A percentile compares a stretch with the other conserved stretches of the same genome.
Evolutionary conservation across 2,888 invertebrate genomes (phyloP).

Genomic region (Aphrophora alni): DNA sequence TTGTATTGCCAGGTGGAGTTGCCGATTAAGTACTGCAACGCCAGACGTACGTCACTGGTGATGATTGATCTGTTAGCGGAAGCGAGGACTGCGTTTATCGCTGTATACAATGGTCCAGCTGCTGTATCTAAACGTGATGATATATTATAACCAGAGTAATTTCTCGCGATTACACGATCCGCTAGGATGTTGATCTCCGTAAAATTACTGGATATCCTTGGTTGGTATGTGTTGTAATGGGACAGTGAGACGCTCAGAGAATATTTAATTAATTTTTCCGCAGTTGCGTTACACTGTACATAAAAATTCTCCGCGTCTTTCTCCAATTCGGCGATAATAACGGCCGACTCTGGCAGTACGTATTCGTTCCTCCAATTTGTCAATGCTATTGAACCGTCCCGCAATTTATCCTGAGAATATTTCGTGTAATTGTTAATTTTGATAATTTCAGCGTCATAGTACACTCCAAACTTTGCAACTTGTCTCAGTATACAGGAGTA

Average conservation of each 20-base stretch:
- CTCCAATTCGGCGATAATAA: background rate
- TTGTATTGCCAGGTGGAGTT: background rate
- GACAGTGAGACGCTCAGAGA: background rate
- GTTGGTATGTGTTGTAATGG: background rate
- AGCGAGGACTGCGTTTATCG: background rate
- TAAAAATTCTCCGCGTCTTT: background rate
- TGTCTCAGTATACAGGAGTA: background rate
- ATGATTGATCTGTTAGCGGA: background rate
- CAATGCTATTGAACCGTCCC: background rate
- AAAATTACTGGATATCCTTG: background rate
- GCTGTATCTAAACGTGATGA: background rate
- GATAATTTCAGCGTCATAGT: background rate
- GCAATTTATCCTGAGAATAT: background rate
- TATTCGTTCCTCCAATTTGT: background rate
- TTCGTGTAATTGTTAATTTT: background rate
- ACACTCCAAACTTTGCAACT: background rate
- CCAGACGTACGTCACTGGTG: background rate
- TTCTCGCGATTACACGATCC: background rate
- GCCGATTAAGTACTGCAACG: background rate
- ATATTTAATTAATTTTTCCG: background rate
- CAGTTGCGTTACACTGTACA: background rate
- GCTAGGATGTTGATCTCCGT: background rate
- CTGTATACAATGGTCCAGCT: background rate
- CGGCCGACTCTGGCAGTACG: background rate
- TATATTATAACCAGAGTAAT: background rate